Base-by-base conservation (phyloP, 2,797 vertebrate genomes). In the Enteromius viviparus region DNA sequence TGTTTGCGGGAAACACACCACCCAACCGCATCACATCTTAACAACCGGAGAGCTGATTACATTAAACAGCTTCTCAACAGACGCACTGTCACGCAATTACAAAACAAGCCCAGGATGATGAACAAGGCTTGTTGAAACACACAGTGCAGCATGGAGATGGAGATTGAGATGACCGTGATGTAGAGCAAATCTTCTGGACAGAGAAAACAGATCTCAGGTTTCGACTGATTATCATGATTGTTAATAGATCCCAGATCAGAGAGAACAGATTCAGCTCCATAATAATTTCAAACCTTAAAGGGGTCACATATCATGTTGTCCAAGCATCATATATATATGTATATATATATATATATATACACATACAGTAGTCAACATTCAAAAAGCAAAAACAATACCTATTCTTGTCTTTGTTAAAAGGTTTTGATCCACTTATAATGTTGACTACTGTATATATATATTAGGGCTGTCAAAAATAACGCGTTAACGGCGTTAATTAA, bases 1-100 rank as follows among this genome's bases (percentile, higher is more conserved):
- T 47, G 70, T 85, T 85, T 51, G 53, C 23, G 42, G 70, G 71
- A 84, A 78, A 83, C 29, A 81, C 64, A n/a, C 58, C 12, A 69
- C 84, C 86, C 51, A 2, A n/a, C 32, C 62, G 47, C 45, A 21
- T 80, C 71, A 64, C 19, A 6, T 76, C 23, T 62, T 21, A 72
- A 70, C 23, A 23, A n/a, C 17, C 3, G n/a, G 71, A 47, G 19
- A n/a, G 2, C 26, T 34, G 53, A 11, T 53, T 34, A 7, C 11
- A 14, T n/a, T 23, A 37, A 75, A 53, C 2, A 0, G n/a, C 6
- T 45, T 64, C 10, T 23, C 5, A 21, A 49, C 62, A 78, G 29
- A n/a, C 21, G 6, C 40, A 49, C 69, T 19, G 14, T 29, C 23
- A 5, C 1, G 14, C 14, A 71, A 71, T 15, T 3, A 19, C 45